Percentiles rank a stretch among this genome's conserved stretches.
Evolutionary conservation across 2,797 vertebrate species (phyloP).

Genomic region (Cyclura pinguis): DNA sequence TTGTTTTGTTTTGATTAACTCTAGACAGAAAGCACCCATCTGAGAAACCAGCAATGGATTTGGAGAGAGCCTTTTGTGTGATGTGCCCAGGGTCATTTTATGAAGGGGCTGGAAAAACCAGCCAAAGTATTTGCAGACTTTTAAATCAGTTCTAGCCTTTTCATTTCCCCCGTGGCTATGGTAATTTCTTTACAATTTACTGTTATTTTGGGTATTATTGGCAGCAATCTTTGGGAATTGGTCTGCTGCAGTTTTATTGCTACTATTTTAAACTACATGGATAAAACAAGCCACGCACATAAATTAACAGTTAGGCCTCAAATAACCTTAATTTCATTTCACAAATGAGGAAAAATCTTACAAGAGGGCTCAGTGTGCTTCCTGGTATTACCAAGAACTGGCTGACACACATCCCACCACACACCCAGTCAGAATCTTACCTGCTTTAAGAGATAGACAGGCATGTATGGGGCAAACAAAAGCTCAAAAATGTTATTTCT

Average conservation of each 20-base stretch:
- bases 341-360: background rate
- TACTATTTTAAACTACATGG: slow-evolving; percentile 5
- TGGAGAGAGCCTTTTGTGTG: background rate
- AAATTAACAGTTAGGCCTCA: background rate
- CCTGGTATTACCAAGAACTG: background rate
- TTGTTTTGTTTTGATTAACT: too few relatives aligned
- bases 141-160: background rate
- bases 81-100: slow-evolving; percentile 11
- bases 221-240: slow-evolving; percentile 28
- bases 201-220: slow-evolving; percentile 15
- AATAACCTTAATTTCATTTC: background rate
- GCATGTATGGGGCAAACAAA: background rate
- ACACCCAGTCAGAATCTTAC: background rate
- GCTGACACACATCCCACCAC: background rate
- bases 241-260: slow-evolving; percentile 4
- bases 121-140: slow-evolving; percentile 7
- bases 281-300: slow-evolving; percentile 9
- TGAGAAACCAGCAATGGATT: background rate
- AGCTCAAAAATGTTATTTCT: too few relatives aligned
- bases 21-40: background rate
- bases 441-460: background rate
- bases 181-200: slow-evolving; percentile 13
- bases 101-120: slow-evolving; percentile 33
- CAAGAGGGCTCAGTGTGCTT: background rate
- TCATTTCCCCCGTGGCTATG: background rate